Conservation (phyloP, 2,888 invertebrate species). For the Pimpla rufipes region DNA sequence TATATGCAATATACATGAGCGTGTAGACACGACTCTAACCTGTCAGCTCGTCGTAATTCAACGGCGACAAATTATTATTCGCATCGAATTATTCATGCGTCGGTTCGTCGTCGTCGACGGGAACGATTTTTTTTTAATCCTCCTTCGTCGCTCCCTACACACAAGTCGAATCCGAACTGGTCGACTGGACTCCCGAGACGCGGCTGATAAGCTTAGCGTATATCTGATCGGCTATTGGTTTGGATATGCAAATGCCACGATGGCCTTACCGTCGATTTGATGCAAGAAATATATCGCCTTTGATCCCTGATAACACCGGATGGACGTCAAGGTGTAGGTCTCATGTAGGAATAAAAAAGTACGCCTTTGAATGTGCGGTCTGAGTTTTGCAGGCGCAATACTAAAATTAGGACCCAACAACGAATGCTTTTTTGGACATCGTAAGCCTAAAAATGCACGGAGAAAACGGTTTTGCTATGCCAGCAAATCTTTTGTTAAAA, state of each 20-base stretch:
- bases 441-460: too few species aligned
- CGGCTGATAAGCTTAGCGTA: not conserved
- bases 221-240: not conserved
- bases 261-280: too few species aligned
- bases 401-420: too few species aligned
- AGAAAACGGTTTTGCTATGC: too few species aligned
- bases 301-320: too few species aligned
- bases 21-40: not conserved
- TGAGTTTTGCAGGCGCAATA: too few species aligned
- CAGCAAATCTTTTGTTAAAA: too few species aligned
- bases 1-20: not conserved
- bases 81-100: conserved; percentile 55
- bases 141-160: not conserved
- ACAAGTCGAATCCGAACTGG: not conserved
- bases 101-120: conserved; percentile 23
- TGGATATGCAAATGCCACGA: not conserved
- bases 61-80: conserved; percentile 51
- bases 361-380: too few species aligned
- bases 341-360: too few species aligned
- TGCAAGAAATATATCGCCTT: too few species aligned
- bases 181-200: not conserved
- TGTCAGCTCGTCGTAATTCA: conserved; percentile 39
- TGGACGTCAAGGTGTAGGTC: too few species aligned
- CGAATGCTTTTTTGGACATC: too few species aligned
- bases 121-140: conserved; percentile 6